phyloP scores from a whole-genome alignment of 2,797 vertebrate species.

The Clarias laeviceps region DNA sequence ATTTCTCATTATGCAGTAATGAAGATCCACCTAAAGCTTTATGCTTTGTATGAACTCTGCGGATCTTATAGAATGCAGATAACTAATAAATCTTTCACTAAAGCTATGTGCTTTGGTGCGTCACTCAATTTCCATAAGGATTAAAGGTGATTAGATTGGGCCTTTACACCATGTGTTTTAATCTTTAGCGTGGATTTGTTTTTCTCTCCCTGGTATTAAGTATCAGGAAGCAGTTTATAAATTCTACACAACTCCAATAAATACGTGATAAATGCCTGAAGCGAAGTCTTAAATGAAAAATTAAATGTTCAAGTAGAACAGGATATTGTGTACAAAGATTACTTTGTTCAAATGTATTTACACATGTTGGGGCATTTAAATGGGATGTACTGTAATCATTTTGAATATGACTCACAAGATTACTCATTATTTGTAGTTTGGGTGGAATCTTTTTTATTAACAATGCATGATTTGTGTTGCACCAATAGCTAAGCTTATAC shows the following conservation, averaged over 20 bases:
- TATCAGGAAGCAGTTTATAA: not conserved
- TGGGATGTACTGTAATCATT: not conserved
- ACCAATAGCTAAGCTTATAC: not conserved
- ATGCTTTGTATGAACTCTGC: not conserved
- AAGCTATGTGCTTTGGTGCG: not conserved
- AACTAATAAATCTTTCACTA: not conserved
- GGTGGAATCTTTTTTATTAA: not conserved
- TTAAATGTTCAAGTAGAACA: not conserved
- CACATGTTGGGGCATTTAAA: constrained; percentile 5
- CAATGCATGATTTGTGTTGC: not conserved
- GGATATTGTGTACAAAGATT: not conserved
- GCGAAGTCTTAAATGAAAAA: no score
- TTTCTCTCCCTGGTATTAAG: not conserved
- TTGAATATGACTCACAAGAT: not conserved
- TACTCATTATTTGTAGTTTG: constrained; percentile 23
- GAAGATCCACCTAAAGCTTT: not conserved
- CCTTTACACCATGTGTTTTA: not conserved
- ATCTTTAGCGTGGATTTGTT: not conserved
- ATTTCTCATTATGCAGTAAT: constrained; percentile 5
- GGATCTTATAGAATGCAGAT: not conserved
- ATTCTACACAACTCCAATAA: not conserved
- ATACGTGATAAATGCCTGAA: not conserved
- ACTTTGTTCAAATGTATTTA: constrained; percentile 9
- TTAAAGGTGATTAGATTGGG: not conserved
- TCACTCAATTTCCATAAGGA: not conserved